Percentiles rank a stretch among this genome's conserved stretches.
phyloP scores from a whole-genome alignment of 2,888 invertebrate species.

The Acanthosepion pharaonis region DNA sequence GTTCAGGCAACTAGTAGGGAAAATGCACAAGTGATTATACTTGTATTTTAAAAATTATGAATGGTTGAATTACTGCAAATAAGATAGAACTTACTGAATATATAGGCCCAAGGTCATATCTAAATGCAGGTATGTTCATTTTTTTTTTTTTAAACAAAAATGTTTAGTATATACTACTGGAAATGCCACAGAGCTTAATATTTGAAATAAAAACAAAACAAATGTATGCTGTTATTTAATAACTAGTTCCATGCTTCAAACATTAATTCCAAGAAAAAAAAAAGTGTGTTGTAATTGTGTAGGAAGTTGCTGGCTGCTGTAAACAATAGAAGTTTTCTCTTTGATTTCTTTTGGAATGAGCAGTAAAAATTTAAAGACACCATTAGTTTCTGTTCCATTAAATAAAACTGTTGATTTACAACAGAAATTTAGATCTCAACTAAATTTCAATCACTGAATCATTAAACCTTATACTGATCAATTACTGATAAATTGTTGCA shows the following conservation, averaged over 20 bases:
- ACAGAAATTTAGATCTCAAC: neutral
- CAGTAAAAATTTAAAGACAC: neutral
- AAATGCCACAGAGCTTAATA: neutral
- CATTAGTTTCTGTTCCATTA: neutral
- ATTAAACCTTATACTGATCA: neutral
- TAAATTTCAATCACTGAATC: neutral
- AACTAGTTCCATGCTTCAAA: neutral
- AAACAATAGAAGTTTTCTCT: neutral
- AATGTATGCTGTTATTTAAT: neutral
- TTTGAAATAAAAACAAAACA: neutral
- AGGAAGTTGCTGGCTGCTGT: neutral
- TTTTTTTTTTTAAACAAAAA: neutral
- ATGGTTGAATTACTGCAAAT: slow-evolving; percentile 22
- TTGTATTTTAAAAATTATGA: neutral
- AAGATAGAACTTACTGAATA: neutral
- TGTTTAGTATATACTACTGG: neutral
- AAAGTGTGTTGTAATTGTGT: neutral
- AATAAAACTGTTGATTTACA: neutral
- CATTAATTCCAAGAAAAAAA: neutral
- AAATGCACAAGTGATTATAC: neutral
- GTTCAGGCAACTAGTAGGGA: neutral
- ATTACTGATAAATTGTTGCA: too few relatives aligned
- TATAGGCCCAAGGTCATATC: neutral
- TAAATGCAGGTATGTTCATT: neutral
- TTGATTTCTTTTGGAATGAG: neutral